Evolutionary conservation across 2,888 invertebrate genomes (phyloP), one percentile per base, ranked within the genome.

Genomic region (Aphidoletes aphidimyza): DNA sequence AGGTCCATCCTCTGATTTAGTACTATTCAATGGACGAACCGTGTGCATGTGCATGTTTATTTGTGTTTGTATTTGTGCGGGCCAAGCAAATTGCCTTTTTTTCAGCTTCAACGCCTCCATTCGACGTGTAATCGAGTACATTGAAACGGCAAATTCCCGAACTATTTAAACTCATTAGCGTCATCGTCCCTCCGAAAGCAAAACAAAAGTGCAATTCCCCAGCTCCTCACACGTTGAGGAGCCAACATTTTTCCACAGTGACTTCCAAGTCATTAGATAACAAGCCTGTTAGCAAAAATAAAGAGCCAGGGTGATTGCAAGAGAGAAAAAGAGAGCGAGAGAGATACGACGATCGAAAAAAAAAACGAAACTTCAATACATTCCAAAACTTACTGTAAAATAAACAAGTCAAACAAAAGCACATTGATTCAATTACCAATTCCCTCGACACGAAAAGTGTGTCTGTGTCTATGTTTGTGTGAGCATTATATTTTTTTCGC

Each of bases 341-440:
- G n/a, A n/a, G n/a, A n/a, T n/a, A n/a, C n/a, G n/a, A n/a, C n/a
- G n/a, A n/a, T n/a, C n/a, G n/a, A 54, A 22, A 69, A 5, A 30
- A 14, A 2, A 26, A 30, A 5, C 3, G 47, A 47, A 54, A 30
- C 69, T 34, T 69, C 30, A 69, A 69, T 69, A 30, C 69, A 69
- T 69, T 34, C 34, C 69, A 69, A n/a, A 69, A 69, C 69, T 69
- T 6, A 30, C 30, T 69, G 34, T n/a, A 34, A 69, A 69, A 69
- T 30, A 69, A 69, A 69, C 69, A 69, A 69, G 69, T 30, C 69
- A 69, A 30, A 69, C 69, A 30, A 69, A 69, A 69, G 69, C 34
- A 30, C 34, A 69, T 69, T 69, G 69, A 69, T 69, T 69, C 69
- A 69, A 69, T 69, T 69, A 69, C 30, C 69, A 69, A 69, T 69